Conservation (phyloP, 2,888 invertebrate genomes). For the Eumacrocentrus americanus region DNA sequence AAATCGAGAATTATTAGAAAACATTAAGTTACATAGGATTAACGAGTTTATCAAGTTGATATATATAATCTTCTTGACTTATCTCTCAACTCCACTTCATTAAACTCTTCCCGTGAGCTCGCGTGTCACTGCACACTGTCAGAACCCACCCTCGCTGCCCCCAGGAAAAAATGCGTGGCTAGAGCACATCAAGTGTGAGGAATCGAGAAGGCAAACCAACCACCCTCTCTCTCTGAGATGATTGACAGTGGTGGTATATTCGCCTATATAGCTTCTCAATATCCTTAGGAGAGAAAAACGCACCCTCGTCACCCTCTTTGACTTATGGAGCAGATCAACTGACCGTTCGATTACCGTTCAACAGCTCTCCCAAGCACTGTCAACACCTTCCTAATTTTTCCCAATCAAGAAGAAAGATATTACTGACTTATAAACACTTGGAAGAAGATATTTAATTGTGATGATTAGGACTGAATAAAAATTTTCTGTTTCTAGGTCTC, state of each 20-base stretch:
- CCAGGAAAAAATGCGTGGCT: neutral
- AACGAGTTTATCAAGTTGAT: neutral
- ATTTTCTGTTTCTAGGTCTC: no score
- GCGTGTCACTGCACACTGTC: slow-evolving; percentile 40
- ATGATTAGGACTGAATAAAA: no score
- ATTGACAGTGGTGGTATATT: slow-evolving; percentile 13
- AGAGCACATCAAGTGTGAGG: neutral
- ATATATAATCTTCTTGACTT: slow-evolving; percentile 29
- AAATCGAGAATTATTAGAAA: neutral
- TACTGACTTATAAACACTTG: no score
- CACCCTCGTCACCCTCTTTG: slow-evolving; percentile 24
- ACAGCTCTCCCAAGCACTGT: no score
- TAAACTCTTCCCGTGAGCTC: slow-evolving; percentile 42
- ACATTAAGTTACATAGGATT: neutral
- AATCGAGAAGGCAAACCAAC: slow-evolving; percentile 7
- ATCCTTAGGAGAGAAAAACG: slow-evolving; percentile 3
- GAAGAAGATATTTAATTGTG: no score
- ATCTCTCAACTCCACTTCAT: slow-evolving; percentile 42
- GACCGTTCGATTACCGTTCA: no score
- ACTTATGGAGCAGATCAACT: no score
- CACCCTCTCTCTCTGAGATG: no score
- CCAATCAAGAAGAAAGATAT: no score
- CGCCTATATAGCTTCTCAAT: neutral
- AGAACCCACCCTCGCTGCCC: slow-evolving; percentile 30
- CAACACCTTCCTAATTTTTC: no score